Evolutionary conservation across 2,888 invertebrate genomes (phyloP).

Genomic region (Cheilosia variabilis): DNA sequence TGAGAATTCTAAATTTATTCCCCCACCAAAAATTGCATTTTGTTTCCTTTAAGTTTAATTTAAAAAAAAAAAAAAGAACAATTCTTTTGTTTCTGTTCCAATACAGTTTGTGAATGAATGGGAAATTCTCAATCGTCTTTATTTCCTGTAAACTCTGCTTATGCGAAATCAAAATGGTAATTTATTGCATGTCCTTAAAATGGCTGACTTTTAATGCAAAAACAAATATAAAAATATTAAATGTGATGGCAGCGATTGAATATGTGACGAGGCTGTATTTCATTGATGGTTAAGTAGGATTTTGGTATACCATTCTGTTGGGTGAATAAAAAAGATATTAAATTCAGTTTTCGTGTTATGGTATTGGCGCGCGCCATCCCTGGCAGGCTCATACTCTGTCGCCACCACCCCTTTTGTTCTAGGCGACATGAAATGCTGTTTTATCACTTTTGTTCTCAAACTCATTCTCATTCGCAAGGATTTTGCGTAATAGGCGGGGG

Average conservation of each 20-base stretch:
- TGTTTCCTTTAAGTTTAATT: conserved; percentile 29
- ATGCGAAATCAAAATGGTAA: not conserved
- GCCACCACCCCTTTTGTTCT: conserved; percentile 23
- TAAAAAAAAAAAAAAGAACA: not conserved
- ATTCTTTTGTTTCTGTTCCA: conserved; percentile 2
- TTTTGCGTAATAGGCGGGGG: conserved; percentile 57
- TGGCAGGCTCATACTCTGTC: conserved; percentile 8
- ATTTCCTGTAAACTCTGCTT: conserved; percentile 1
- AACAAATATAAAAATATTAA: conserved; percentile 5
- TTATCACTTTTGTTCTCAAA: conserved; percentile 21
- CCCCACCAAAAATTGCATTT: conserved; percentile 18
- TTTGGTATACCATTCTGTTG: not conserved
- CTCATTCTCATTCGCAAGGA: conserved; percentile 45
- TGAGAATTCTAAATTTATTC: conserved; percentile 40
- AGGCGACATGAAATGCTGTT: conserved; percentile 41
- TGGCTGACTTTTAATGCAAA: conserved; percentile 57
- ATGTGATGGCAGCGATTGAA: not conserved
- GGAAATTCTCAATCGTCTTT: conserved; percentile 49
- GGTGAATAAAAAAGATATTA: not conserved
- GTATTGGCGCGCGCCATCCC: conserved; percentile 68
- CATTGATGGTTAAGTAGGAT: not conserved
- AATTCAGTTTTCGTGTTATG: conserved; percentile 8
- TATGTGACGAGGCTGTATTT: not conserved
- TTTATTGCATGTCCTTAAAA: conserved; percentile 61
- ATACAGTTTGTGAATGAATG: conserved; percentile 65